Percentiles rank a stretch among this genome's conserved stretches.
phyloP scores from a whole-genome alignment of 2,797 vertebrate genomes.

The Myotis pilosus region DNA sequence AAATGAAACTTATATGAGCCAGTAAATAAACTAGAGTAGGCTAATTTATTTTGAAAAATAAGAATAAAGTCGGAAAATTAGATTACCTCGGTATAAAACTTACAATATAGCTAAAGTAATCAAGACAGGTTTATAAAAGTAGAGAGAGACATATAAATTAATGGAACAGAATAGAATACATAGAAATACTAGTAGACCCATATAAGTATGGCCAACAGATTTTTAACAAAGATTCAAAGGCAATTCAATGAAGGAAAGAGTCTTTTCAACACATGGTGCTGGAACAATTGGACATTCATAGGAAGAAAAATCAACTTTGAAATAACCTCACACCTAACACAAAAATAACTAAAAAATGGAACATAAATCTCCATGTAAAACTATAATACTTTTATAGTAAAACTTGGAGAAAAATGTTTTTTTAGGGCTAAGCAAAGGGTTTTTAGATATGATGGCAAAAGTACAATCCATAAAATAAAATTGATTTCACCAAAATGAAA shows the following conservation, averaged over 20 bases:
- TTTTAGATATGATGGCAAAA: neutral
- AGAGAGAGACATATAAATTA: neutral
- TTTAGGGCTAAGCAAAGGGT: neutral
- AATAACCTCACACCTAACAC: neutral
- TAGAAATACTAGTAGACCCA: neutral
- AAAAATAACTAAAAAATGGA: constrained; percentile 10
- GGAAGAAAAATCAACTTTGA: neutral
- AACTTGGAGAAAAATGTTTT: neutral
- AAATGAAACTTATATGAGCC: neutral
- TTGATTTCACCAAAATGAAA: neutral
- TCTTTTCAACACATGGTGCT: neutral
- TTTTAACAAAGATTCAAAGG: neutral
- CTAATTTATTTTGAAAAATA: neutral
- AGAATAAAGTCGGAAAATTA: neutral
- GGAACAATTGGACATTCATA: neutral
- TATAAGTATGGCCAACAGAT: neutral
- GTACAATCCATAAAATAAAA: neutral
- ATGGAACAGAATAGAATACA: neutral
- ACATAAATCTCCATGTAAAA: neutral
- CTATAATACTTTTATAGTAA: neutral
- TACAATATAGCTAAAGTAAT: neutral
- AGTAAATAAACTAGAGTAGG: neutral
- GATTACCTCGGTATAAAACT: neutral
- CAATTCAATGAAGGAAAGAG: neutral
- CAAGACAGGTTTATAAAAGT: neutral